Evolutionary conservation across 2,888 invertebrate genomes (phyloP).

Genomic region (Byasa hedistus): DNA sequence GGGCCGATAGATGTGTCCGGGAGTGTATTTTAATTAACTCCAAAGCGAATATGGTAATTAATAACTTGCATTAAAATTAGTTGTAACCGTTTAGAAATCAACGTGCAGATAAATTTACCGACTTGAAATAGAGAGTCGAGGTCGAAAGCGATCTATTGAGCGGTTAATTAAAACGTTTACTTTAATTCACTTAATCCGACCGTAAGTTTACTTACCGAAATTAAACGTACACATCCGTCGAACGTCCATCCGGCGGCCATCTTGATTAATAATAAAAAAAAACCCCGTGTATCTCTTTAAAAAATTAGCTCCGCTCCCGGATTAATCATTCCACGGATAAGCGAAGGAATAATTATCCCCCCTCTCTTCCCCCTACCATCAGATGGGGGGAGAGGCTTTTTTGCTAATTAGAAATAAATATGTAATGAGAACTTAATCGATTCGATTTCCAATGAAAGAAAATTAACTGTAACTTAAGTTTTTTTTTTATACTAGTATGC

Average conservation of each 20-base stretch:
- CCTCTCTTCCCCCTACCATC: constrained; percentile 11
- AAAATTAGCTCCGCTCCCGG: constrained; percentile 45
- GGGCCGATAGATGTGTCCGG: no score
- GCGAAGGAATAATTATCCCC: constrained; percentile 70
- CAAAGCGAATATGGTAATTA: no score
- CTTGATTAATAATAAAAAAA: constrained; percentile 36
- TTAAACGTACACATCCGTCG: constrained; percentile 30
- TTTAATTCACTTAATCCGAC: background rate
- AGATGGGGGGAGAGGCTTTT: constrained; percentile 51
- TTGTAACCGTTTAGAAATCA: no score
- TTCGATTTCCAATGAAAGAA: constrained; percentile 40
- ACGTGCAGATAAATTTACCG: no score
- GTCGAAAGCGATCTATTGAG: background rate
- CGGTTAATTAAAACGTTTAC: background rate
- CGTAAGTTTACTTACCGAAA: constrained; percentile 22
- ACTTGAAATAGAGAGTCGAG: background rate
- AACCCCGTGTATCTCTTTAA: constrained; percentile 31
- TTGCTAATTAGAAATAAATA: constrained; percentile 78
- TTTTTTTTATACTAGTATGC: no score
- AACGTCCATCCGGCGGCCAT: constrained; percentile 25
- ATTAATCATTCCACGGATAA: constrained; percentile 76
- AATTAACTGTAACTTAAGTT: background rate
- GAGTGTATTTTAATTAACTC: no score
- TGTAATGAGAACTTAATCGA: constrained; percentile 64
- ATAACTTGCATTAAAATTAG: no score